Conservation (phyloP, 2,113 vertebrate genomes). For the Copsychus sechellarum region DNA sequence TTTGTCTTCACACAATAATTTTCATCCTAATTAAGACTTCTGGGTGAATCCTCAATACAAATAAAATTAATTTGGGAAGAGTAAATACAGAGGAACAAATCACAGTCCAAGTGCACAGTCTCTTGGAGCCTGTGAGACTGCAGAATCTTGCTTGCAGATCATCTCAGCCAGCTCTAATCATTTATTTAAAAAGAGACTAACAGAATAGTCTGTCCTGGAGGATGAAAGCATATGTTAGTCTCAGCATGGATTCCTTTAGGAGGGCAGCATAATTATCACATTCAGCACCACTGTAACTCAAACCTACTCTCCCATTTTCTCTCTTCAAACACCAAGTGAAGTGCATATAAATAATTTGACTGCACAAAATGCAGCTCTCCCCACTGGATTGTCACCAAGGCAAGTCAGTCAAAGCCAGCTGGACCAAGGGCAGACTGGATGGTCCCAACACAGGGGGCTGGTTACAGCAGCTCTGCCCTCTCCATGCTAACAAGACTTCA, state of each 20-base stretch:
- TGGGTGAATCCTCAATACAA: neutral
- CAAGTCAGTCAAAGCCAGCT: neutral
- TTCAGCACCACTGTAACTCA: neutral
- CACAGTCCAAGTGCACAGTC: neutral
- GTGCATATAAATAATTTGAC: neutral
- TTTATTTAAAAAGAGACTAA: constrained; percentile 58
- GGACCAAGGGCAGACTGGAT: neutral
- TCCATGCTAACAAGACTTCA: neutral
- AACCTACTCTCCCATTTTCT: neutral
- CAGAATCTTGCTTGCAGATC: constrained; percentile 2
- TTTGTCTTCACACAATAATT: neutral
- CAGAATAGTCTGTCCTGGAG: constrained; percentile 53
- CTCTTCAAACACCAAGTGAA: neutral
- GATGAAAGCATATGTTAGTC: constrained; percentile 38
- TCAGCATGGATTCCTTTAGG: constrained; percentile 25
- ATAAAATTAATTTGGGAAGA: constrained; percentile 39
- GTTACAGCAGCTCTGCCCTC: neutral
- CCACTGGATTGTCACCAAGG: neutral
- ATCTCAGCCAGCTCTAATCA: constrained; percentile 46
- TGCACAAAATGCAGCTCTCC: neutral
- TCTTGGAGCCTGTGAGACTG: neutral
- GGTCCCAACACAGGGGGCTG: neutral
- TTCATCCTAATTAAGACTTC: constrained; percentile 21
- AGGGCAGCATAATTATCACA: constrained; percentile 1
- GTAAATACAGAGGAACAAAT: constrained; percentile 32